phyloP scores from a whole-genome alignment of 2,888 invertebrate species.

The Dorcus parallelipipedus region DNA sequence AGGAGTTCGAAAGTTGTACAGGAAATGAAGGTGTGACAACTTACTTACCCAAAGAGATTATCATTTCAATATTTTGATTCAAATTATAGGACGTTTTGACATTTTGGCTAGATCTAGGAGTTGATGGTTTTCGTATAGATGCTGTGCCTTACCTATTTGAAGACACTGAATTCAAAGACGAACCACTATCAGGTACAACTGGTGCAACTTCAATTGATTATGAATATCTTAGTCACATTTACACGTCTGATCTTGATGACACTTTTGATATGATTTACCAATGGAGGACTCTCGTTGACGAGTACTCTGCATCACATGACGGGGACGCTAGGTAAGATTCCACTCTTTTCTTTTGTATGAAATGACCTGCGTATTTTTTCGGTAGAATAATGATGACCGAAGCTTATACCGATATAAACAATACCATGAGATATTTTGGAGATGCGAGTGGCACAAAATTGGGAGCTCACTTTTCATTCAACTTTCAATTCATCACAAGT shows the following conservation, averaged over 20 bases:
- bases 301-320: constrained; percentile 47
- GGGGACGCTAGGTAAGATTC: constrained; percentile 41
- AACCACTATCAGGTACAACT: constrained; percentile 38
- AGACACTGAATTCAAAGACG: constrained; percentile 35
- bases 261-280: constrained; percentile 64
- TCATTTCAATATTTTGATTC: background rate
- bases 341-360: background rate
- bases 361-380: background rate
- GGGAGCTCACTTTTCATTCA: constrained; percentile 75
- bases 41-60: background rate
- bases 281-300: constrained; percentile 62
- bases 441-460: constrained; percentile 33
- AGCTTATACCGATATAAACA: constrained; percentile 61
- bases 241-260: constrained; percentile 58
- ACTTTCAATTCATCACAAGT: constrained; percentile 68
- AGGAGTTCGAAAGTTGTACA: constrained; percentile 65
- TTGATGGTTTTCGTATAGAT: constrained; percentile 84
- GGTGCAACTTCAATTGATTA: constrained; percentile 41
- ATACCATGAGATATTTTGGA: constrained; percentile 64
- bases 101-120: constrained; percentile 80
- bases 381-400: constrained; percentile 72
- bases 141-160: constrained; percentile 59
- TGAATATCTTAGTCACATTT: constrained; percentile 59
- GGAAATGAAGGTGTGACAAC: constrained; percentile 57
- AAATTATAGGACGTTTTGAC: constrained; percentile 57